Conservation (phyloP, 2,888 invertebrate species). For the Mycalesis mineus region DNA sequence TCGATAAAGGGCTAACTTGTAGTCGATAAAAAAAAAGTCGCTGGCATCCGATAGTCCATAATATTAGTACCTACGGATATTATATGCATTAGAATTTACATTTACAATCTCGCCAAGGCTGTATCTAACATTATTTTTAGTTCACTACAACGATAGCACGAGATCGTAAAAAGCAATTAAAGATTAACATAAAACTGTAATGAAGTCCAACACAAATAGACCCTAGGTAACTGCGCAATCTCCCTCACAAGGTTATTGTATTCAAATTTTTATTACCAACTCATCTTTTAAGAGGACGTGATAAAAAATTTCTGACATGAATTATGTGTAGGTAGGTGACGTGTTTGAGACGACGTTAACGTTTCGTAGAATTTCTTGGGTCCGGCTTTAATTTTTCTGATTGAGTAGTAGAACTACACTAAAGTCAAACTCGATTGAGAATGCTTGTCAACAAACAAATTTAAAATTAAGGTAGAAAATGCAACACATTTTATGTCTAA, state of each 20-base stretch:
- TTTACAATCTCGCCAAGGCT: not conserved
- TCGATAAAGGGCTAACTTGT: too few species aligned
- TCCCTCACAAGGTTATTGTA: slow-evolving; percentile 8
- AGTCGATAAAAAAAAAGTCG: too few species aligned
- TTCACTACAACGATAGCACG: not conserved
- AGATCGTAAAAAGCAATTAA: slow-evolving; percentile 2
- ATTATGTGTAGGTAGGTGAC: not conserved
- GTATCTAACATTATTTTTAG: not conserved
- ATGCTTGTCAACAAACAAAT: too few species aligned
- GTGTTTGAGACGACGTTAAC: too few species aligned
- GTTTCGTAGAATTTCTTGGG: too few species aligned
- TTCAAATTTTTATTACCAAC: slow-evolving; percentile 12
- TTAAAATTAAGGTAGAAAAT: too few species aligned
- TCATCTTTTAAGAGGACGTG: slow-evolving; percentile 8
- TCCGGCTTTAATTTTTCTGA: too few species aligned
- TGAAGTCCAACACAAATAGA: not conserved
- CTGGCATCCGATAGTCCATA: too few species aligned
- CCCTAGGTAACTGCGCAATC: not conserved
- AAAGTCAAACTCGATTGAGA: too few species aligned
- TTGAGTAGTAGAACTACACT: too few species aligned
- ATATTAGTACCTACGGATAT: too few species aligned
- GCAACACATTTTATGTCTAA: too few species aligned
- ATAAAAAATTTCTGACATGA: slow-evolving; percentile 3
- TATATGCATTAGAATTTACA: not conserved
- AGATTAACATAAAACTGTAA: not conserved